phyloP scores from a whole-genome alignment of 2,888 invertebrate genomes.

The Tillus elongatus region DNA sequence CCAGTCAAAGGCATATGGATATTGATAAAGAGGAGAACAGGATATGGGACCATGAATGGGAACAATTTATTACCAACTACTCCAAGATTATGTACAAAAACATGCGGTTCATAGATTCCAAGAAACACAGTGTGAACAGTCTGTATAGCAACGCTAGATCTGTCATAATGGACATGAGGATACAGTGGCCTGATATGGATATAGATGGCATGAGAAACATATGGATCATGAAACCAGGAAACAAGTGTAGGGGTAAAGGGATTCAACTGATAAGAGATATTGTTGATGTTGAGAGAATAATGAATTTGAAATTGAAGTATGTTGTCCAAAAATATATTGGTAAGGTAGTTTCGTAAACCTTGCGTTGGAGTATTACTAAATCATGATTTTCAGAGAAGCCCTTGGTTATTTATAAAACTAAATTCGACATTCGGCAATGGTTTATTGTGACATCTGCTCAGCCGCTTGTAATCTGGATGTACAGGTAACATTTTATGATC shows the following conservation, averaged over 20 bases:
- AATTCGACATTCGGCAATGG: conserved; percentile 95
- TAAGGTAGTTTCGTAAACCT: conserved; percentile 37
- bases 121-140: conserved; percentile 21
- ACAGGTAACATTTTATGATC: conserved; percentile 50
- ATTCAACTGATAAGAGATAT: conserved; percentile 79
- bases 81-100: conserved; percentile 59
- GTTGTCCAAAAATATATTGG: conserved; percentile 95
- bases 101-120: conserved; percentile 29
- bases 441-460: conserved; percentile 85
- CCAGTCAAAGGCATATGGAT: conserved; percentile 65
- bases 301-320: conserved; percentile 64
- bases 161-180: conserved; percentile 56
- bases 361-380: background rate
- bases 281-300: conserved; percentile 71
- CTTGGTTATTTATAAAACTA: conserved; percentile 78
- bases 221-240: conserved; percentile 91
- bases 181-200: conserved; percentile 72
- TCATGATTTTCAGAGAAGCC: conserved; percentile 78
- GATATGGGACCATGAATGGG: conserved; percentile 81
- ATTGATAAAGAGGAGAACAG: conserved; percentile 53
- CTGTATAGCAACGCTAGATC: conserved; percentile 46
- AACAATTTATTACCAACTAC: conserved; percentile 67
- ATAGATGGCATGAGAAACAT: conserved; percentile 81
- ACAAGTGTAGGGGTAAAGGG: conserved; percentile 80
- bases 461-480: conserved; percentile 87